Percentiles rank a stretch among this genome's conserved stretches.
phyloP scores from a whole-genome alignment of 2,113 vertebrate genomes.

The Solea solea region DNA sequence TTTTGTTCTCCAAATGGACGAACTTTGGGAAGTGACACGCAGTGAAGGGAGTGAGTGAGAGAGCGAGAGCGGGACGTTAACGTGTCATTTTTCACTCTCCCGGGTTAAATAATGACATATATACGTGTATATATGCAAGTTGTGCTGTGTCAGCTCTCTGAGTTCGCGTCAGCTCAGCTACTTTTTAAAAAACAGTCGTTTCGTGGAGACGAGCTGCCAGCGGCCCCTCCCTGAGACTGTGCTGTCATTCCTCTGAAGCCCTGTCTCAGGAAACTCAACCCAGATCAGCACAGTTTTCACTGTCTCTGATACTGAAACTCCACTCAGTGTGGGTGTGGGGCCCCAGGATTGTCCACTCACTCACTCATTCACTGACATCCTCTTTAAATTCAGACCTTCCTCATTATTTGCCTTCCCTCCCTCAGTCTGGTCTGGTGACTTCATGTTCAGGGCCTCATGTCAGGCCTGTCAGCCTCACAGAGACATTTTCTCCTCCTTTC shows the following conservation, averaged over 20 bases:
- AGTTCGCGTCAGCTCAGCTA: background rate
- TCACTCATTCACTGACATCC: background rate
- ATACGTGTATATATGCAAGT: too few relatives aligned
- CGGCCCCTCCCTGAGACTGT: slow-evolving; percentile 51
- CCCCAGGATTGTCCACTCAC: background rate
- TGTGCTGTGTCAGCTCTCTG: background rate
- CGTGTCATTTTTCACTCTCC: background rate
- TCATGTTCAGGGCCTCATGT: background rate
- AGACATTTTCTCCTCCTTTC: background rate
- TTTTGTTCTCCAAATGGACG: background rate
- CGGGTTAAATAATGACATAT: too few relatives aligned
- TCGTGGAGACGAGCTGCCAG: slow-evolving; percentile 3
- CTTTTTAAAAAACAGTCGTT: background rate
- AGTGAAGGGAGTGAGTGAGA: background rate
- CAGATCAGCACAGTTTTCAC: background rate
- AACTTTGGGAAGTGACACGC: background rate
- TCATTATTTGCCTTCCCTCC: background rate
- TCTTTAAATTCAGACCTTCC: background rate
- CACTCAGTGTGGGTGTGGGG: background rate
- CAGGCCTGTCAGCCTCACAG: too few relatives aligned
- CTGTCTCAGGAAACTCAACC: background rate
- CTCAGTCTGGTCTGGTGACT: background rate
- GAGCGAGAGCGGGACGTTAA: too few relatives aligned
- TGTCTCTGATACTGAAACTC: background rate
- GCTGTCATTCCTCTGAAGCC: background rate